Percentiles rank a stretch among this genome's conserved stretches.
Conservation (phyloP, 1,140 invertebrate genomes). For the Apis florea region DNA sequence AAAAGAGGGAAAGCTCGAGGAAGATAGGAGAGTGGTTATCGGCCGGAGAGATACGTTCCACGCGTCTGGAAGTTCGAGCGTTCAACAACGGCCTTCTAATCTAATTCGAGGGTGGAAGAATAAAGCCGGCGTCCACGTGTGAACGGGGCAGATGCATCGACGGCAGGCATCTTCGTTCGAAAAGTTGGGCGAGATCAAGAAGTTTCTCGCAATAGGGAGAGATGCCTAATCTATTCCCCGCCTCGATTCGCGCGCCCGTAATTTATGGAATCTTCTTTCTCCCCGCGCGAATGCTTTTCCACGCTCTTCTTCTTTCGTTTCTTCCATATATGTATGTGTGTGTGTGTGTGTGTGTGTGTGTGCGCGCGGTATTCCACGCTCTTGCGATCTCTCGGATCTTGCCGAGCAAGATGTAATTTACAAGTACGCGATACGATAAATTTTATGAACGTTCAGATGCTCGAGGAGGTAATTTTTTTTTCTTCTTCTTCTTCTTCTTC, state of each 20-base stretch:
- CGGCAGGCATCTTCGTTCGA: slow-evolving; percentile 43
- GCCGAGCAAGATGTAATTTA: background rate
- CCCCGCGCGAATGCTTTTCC: slow-evolving; percentile 23
- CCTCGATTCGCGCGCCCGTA: slow-evolving; percentile 57
- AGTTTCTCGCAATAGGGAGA: slow-evolving; percentile 56
- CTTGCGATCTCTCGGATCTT: too few species aligned
- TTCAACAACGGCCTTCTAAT: slow-evolving; percentile 10
- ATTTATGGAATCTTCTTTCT: slow-evolving; percentile 57
- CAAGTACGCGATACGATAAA: slow-evolving; percentile 7
- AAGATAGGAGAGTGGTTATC: too few species aligned
- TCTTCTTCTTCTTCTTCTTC: too few species aligned
- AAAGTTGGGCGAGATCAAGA: slow-evolving; percentile 62
- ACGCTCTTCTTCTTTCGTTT: slow-evolving; percentile 18
- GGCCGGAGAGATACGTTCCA: too few species aligned
- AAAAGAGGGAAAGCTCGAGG: too few species aligned
- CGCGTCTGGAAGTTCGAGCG: too few species aligned
- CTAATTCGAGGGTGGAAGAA: slow-evolving; percentile 31
- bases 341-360: too few species aligned
- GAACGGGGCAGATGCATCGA: slow-evolving; percentile 59
- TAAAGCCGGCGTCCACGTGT: slow-evolving; percentile 39
- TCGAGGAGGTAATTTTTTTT: background rate
- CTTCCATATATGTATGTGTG: background rate
- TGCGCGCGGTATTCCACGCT: background rate
- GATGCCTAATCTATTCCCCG: slow-evolving; percentile 62
- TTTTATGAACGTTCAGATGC: background rate